These are phyloP conservation scores for Meiosimyza decipiens DNA, from an alignment of 2,888 invertebrate genomes.

Conservation along the genomic window DNA sequence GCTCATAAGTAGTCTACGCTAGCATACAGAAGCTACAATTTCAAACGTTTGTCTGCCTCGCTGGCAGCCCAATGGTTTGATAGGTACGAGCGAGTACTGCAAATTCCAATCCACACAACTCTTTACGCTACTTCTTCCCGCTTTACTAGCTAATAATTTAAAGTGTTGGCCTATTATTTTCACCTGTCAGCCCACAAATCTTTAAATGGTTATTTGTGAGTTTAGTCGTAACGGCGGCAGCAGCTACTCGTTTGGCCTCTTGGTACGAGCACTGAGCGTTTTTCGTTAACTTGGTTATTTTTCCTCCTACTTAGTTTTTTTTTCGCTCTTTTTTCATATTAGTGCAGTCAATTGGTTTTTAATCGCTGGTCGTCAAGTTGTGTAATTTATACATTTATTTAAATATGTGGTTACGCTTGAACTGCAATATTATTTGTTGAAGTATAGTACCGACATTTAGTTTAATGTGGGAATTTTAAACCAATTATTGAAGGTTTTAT, in stretches of 20 bases:
- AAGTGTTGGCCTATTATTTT: slow-evolving; percentile 51
- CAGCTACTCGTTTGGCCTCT: not conserved
- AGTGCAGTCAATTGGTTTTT: slow-evolving; percentile 43
- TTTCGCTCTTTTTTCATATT: slow-evolving; percentile 28
- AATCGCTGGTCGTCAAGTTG: slow-evolving; percentile 37
- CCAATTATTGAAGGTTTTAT: not conserved
- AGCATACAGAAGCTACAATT: too few species aligned
- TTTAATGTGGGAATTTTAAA: slow-evolving; percentile 37
- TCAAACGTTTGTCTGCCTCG: too few species aligned
- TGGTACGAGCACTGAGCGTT: not conserved
- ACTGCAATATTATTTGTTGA: not conserved
- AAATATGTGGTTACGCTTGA: too few species aligned
- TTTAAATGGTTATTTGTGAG: slow-evolving; percentile 28
- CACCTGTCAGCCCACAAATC: slow-evolving; percentile 52
- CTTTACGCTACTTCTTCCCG: too few species aligned
- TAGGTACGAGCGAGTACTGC: too few species aligned
- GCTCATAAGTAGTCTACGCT: not conserved
- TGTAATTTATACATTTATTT: slow-evolving; percentile 17
- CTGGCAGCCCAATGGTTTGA: too few species aligned
- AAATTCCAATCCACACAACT: too few species aligned
- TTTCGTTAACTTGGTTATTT: slow-evolving; percentile 1
- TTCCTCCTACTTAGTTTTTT: slow-evolving; percentile 25
- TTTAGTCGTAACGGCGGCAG: not conserved
- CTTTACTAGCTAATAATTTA: slow-evolving; percentile 37
- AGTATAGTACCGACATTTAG: slow-evolving; percentile 29